phyloP scores from a whole-genome alignment of 2,113 vertebrate genomes.

The Tachycineta bicolor region DNA sequence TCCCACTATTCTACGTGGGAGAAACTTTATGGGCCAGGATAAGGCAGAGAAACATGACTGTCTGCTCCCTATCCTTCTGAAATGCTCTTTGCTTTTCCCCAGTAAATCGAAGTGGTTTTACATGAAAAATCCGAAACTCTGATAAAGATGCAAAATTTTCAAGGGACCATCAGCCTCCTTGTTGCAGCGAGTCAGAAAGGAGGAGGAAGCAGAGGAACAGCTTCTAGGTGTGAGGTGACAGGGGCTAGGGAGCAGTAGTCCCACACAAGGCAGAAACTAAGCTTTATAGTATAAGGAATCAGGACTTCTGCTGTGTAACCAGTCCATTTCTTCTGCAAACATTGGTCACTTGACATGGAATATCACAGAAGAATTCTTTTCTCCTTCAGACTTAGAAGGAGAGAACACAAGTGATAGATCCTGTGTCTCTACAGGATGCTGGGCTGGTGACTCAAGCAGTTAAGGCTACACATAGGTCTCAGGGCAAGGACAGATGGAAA shows the following conservation, averaged over 20 bases:
- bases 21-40: background rate
- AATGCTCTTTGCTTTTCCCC: background rate
- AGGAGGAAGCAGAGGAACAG: background rate
- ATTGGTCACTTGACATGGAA: background rate
- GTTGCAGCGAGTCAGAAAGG: background rate
- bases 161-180: background rate
- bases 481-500: background rate
- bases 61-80: background rate
- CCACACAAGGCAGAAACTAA: background rate
- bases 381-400: background rate
- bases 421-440: background rate
- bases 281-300: background rate
- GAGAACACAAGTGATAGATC: background rate
- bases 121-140: background rate
- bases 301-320: background rate
- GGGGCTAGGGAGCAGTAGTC: background rate
- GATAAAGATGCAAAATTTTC: background rate
- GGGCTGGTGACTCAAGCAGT: background rate
- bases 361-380: background rate
- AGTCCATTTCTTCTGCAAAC: background rate
- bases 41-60: background rate
- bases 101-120: background rate
- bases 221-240: background rate
- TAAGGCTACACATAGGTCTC: background rate
- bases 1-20: background rate